Conservation (phyloP, 1,140 invertebrate species). For the Acromyrmex charruanus region DNA sequence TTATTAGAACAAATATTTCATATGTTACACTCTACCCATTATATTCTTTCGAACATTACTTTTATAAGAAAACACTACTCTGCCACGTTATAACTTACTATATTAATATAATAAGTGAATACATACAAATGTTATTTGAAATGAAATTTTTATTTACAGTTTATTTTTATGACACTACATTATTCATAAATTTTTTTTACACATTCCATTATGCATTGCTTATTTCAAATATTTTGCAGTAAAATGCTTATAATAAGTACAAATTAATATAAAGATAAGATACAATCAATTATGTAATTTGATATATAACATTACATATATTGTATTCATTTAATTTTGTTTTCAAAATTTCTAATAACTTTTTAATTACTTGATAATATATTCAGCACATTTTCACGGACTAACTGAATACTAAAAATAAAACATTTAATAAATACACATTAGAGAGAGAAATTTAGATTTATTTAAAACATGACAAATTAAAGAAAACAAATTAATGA, state of each 20-base stretch:
- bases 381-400: neutral
- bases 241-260: neutral
- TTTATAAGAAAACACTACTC: neutral
- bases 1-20: slow-evolving; percentile 9
- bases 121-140: neutral
- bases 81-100: neutral
- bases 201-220: neutral
- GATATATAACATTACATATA: neutral
- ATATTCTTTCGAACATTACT: neutral
- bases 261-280: neutral
- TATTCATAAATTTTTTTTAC: neutral
- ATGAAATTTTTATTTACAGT: neutral
- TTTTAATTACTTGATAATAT: neutral
- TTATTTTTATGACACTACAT: slow-evolving; percentile 20
- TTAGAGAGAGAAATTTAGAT: neutral
- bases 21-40: neutral
- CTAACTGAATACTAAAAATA: neutral
- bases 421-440: neutral
- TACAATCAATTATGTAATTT: neutral
- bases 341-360: neutral
- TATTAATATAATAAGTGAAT: neutral
- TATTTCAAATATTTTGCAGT: neutral
- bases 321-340: neutral
- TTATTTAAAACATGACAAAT: neutral
- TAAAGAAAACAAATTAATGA: neutral